phyloP scores from a whole-genome alignment of 1,140 invertebrate genomes.

The Chrysoperla carnea region DNA sequence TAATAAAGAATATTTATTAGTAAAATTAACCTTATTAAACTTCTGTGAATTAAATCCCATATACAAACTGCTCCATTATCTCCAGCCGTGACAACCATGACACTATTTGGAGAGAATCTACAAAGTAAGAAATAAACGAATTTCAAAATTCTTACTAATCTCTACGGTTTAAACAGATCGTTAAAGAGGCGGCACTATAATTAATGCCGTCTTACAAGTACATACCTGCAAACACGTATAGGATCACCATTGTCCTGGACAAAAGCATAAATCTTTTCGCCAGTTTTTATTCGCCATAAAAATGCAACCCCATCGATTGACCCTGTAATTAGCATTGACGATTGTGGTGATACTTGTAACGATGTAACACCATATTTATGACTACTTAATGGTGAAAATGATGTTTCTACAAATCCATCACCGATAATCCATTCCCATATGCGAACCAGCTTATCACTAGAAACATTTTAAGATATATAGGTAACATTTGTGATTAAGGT shows the following conservation, averaged over 20 bases:
- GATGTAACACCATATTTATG: slow-evolving; percentile 50
- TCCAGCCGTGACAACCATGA: slow-evolving; percentile 44
- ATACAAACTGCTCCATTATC: slow-evolving; percentile 57
- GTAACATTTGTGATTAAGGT: no score
- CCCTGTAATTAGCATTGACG: slow-evolving; percentile 45
- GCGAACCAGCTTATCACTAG: slow-evolving; percentile 42
- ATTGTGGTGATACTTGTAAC: slow-evolving; percentile 49
- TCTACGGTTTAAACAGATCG: no score
- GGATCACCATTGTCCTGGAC: slow-evolving; percentile 43
- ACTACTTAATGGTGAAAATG: slow-evolving; percentile 35
- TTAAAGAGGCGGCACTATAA: no score
- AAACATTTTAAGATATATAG: no score
- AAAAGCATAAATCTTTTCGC: slow-evolving; percentile 37
- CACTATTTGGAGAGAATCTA: slow-evolving; percentile 46
- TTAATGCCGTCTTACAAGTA: no score
- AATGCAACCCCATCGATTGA: slow-evolving; percentile 57
- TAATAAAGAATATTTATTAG: no score
- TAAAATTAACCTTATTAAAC: slow-evolving; percentile 31
- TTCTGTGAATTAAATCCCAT: slow-evolving; percentile 48
- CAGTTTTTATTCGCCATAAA: slow-evolving; percentile 49
- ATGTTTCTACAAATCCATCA: slow-evolving; percentile 31
- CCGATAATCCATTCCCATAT: slow-evolving; percentile 41
- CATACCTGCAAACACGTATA: slow-evolving; percentile 38
- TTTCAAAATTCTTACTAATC: no score
- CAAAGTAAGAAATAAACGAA: no score